Evolutionary conservation across 1,140 invertebrate genomes (phyloP).

Genomic region (Drosophila pseudoananassae): DNA sequence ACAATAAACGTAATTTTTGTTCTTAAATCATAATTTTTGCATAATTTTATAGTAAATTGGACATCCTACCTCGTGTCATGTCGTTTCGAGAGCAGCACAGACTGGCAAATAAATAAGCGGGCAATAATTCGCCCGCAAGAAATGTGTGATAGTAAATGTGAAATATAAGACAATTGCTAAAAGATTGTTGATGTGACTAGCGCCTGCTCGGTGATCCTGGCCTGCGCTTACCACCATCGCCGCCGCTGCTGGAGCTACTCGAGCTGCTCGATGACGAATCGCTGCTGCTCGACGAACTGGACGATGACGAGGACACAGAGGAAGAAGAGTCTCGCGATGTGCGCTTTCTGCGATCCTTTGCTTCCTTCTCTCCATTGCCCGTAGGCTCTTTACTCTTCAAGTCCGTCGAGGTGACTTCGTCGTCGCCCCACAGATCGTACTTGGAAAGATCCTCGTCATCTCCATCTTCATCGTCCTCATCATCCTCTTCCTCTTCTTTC

Average conservation of each 20-base stretch:
- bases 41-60: conserved; percentile 43
- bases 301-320: conserved; percentile 72
- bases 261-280: conserved; percentile 69
- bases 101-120: conserved; percentile 64
- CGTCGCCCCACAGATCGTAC: conserved; percentile 92
- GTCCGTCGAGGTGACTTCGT: conserved; percentile 70
- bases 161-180: conserved; percentile 21
- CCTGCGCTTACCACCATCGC: conserved; percentile 41
- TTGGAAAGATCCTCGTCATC: conserved; percentile 92
- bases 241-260: conserved; percentile 52
- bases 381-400: conserved; percentile 32
- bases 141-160: conserved; percentile 39
- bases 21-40: conserved; percentile 70
- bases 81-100: conserved; percentile 33
- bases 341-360: conserved; percentile 36
- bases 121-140: conserved; percentile 8
- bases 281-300: conserved; percentile 73
- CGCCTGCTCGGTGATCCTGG: conserved; percentile 17
- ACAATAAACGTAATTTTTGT: conserved; percentile 53
- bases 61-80: conserved; percentile 54
- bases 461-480: conserved; percentile 87
- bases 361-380: conserved; percentile 49
- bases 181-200: conserved; percentile 14
- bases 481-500: conserved; percentile 85
- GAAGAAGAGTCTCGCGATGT: conserved; percentile 55